Conservation (phyloP, 2,113 vertebrate species). For the Elephas maximus region DNA sequence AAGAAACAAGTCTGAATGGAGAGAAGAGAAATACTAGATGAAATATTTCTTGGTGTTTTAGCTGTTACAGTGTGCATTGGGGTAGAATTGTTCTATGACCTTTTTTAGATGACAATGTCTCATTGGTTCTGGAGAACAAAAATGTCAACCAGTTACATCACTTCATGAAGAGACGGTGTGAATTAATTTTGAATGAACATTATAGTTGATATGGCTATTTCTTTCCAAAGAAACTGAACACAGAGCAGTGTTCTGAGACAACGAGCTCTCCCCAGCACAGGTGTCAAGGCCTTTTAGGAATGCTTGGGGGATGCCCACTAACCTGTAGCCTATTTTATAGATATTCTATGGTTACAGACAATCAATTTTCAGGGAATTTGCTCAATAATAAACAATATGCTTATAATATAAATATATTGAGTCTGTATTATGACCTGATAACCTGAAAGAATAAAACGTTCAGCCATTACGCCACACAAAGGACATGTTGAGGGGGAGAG, state of each 20-base stretch:
- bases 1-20: conserved; percentile 54
- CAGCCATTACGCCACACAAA: conserved; percentile 19
- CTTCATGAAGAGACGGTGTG: not conserved
- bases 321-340: not conserved
- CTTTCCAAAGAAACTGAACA: conserved; percentile 39
- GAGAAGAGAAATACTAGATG: conserved; percentile 35
- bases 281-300: conserved; percentile 23
- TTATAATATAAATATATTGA: conserved; percentile 29
- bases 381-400: conserved; percentile 14
- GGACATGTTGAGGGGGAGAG: not conserved
- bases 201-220: not conserved
- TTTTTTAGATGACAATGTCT: conserved; percentile 26
- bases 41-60: conserved; percentile 42
- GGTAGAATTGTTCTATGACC: not conserved
- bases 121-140: conserved; percentile 20
- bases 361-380: conserved; percentile 35
- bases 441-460: conserved; percentile 38
- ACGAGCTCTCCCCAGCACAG: not conserved
- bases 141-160: conserved; percentile 1
- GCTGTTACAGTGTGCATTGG: not conserved
- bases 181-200: conserved; percentile 31
- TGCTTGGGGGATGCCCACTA: not conserved
- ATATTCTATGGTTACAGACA: not conserved
- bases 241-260: not conserved
- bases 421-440: conserved; percentile 43